These are phyloP conservation scores for Neosilurus hyrtlii DNA, from an alignment of 2,797 vertebrate species.

Conservation along the genomic window DNA sequence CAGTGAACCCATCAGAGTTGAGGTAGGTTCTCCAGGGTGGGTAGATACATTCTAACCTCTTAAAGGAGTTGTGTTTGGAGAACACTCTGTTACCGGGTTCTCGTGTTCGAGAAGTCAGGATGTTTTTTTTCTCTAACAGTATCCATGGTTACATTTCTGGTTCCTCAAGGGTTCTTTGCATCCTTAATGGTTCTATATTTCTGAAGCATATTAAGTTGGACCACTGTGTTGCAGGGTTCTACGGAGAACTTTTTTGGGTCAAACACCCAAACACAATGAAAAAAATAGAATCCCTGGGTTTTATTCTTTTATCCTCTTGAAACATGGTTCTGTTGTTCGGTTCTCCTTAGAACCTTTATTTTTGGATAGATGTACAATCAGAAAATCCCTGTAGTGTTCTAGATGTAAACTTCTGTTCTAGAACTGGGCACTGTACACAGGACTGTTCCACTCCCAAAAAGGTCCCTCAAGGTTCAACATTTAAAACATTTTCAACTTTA, in stretches of 20 bases:
- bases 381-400: too few relatives aligned
- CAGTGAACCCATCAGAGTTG: background rate
- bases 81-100: background rate
- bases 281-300: too few relatives aligned
- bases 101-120: background rate
- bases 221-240: background rate
- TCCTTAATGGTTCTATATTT: background rate
- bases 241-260: background rate
- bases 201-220: background rate
- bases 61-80: background rate
- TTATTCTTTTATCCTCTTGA: too few relatives aligned
- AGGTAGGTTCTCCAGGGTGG: background rate
- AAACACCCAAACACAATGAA: too few relatives aligned
- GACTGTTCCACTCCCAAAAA: too few relatives aligned
- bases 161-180: background rate
- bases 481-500: too few relatives aligned
- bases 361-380: too few relatives aligned
- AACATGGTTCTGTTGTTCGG: too few relatives aligned
- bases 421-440: too few relatives aligned
- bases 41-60: background rate
- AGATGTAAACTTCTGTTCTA: too few relatives aligned
- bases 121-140: background rate
- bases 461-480: too few relatives aligned
- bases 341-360: too few relatives aligned
- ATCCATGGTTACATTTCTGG: background rate